Evolutionary conservation across 2,888 invertebrate species (phyloP), one percentile per base, ranked within the genome.

Genomic region (Xanthia togata): DNA sequence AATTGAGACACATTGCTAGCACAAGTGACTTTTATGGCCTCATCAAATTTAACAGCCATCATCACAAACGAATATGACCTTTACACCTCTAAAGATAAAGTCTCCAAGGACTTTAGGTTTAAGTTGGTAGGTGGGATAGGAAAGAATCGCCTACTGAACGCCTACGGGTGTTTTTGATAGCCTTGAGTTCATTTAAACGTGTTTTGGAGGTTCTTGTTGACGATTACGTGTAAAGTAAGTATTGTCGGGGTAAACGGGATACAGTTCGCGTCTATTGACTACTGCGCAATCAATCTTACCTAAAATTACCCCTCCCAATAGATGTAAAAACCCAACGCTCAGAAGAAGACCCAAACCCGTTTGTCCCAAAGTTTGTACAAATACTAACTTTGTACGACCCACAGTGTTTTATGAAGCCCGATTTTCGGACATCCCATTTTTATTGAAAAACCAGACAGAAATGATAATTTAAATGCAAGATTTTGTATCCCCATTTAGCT

Each of bases 91-190:
- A 3, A 20, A 12, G 6, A 38, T 71, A 82, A 70, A 72, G 57
- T 62, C 38, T 38, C 9, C 14, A 55, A 26, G 14, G 35, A 31
- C 20, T 26, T 71, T 53, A 72, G 35, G 8, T 9, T 65, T 82
- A 69, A 62, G 41, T 81, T 69, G 77, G 85, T 72, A 23, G 23
- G 50, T 53, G 71, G n/a, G 47, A 65, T 82, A 72, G 85, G 71
- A 82, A 76, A 76, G 71, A 76, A 72, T 82, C 85, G 85, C 82
- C 85, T 85, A 82, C 85, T n/a, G 50, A 62, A 71, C 85, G 77
- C 82, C 82, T 72, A 82, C 82, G 20, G 17, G 4, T 9, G 14
- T 14, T 6, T 41, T 41, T 53, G 62, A 55, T 53, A 69, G 53
- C 82, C 82, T 82, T 82, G 82, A 44, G 44, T 77, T 35, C 64